These are phyloP conservation scores for Tetramorium bicarinatum DNA, from an alignment of 2,888 invertebrate genomes.

Conservation along the genomic window DNA sequence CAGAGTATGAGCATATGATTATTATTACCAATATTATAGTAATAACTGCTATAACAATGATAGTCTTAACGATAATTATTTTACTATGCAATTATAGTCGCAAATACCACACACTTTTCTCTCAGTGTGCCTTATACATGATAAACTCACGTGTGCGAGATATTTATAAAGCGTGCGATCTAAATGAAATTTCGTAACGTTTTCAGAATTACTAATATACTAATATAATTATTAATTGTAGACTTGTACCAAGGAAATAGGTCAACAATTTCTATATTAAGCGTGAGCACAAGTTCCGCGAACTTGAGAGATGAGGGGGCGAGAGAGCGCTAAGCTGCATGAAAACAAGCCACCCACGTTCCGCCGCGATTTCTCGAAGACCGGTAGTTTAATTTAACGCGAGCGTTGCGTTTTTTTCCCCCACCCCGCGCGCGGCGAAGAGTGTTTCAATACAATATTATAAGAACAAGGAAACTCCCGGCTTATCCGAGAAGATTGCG, in stretches of 20 bases:
- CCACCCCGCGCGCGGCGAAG: background rate
- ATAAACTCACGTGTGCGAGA: background rate
- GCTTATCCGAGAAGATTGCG: conserved; percentile 62
- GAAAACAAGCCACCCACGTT: conserved; percentile 7
- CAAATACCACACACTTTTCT: too few species aligned
- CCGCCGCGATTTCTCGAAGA: background rate
- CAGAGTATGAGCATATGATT: too few species aligned
- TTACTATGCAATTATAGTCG: too few species aligned
- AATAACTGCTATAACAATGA: too few species aligned
- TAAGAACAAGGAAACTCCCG: conserved; percentile 37
- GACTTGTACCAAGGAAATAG: background rate
- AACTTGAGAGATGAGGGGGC: conserved; percentile 4
- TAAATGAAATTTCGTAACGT: background rate
- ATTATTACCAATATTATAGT: too few species aligned
- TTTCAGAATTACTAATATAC: background rate
- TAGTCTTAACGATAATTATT: too few species aligned
- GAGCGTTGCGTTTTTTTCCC: conserved; percentile 29
- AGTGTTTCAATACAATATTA: conserved; percentile 33
- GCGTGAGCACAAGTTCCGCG: background rate
- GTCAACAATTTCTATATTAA: background rate
- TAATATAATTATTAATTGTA: background rate
- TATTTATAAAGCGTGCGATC: background rate
- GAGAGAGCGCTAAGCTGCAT: conserved; percentile 24
- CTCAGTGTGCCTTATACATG: too few species aligned
- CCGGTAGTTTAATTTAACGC: conserved; percentile 49